Base-by-base conservation (phyloP, 2,888 invertebrate species). In the Eretmocerus hayati region DNA sequence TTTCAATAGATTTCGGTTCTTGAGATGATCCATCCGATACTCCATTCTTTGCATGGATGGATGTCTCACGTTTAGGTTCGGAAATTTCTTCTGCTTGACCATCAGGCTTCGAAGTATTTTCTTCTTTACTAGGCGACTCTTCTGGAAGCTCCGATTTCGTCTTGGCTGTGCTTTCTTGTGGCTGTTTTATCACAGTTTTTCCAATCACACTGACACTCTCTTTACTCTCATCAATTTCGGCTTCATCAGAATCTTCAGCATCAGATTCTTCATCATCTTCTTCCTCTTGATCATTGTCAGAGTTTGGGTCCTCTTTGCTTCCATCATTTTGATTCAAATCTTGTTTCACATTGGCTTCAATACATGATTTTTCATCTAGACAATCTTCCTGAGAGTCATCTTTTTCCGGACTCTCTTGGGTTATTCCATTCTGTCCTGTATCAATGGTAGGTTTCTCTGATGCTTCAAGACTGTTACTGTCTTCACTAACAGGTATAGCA, bases 381-480 rank as follows among this genome's bases (percentile, higher is more conserved):
- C 67, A 59, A 23, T 62, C 62, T 38, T 54, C 50, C 50, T 59
- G 60, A 15, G 54, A 48, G 30, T 58, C 59, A 20, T 51, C 50
- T 9, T 43, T 47, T 31, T 56, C 54, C 5, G 59, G 57, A 37
- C 57, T 62, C 13, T 50, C 53, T 37, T 41, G 32, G 33, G 57
- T 55, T 26, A 61, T 61, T n/a, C n/a, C n/a, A 31, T 63, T 56
- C 60, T 77, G 78, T 13, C 79, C 79, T 8, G 78, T 79, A 57
- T 79, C 79, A 22, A 74, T 72, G 35, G 75, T 73, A 6, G 77
- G 76, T 62, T 78, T 77, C 48, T 79, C 79, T 23, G 74, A 59
- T 36, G 63, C 72, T 60, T 77, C 75, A 53, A 76, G 70, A 58
- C 81, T 81, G 61, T 81, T 83, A 58, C 81, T 81, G 52, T 83